Conservation (phyloP, 2,113 vertebrate species). For the Gopherus evgoodei region DNA sequence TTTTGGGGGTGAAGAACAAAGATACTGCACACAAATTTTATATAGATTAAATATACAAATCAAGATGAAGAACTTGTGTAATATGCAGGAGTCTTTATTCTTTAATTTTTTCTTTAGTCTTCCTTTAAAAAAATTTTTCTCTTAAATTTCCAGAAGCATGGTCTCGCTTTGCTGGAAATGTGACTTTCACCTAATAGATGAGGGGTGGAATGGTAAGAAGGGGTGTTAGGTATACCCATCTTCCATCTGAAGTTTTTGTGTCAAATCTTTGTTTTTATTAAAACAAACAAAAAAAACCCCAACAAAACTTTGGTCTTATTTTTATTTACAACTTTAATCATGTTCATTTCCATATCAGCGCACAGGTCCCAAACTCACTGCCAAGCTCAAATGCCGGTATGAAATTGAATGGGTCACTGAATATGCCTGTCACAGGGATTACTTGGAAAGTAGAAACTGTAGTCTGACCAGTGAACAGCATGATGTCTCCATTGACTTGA, state of each 20-base stretch:
- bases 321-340: background rate
- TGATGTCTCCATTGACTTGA: conserved; percentile 89
- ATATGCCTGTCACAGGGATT: conserved; percentile 95
- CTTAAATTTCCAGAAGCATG: background rate
- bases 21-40: background rate
- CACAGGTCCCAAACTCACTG: conserved; percentile 88
- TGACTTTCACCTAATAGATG: background rate
- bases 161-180: background rate
- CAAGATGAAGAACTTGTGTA: background rate
- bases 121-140: background rate
- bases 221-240: background rate
- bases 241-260: background rate
- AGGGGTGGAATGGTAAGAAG: background rate
- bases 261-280: background rate
- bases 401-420: conserved; percentile 96
- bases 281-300: too few species aligned
- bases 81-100: background rate
- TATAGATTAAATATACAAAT: background rate
- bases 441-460: conserved; percentile 89
- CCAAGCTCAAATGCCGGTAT: conserved; percentile 90
- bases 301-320: background rate
- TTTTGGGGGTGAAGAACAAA: background rate
- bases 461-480: conserved; percentile 86
- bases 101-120: background rate
- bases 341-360: conserved; percentile 76